phyloP scores from a whole-genome alignment of 2,113 vertebrate genomes.

The Lycocorax pyrrhopterus region DNA sequence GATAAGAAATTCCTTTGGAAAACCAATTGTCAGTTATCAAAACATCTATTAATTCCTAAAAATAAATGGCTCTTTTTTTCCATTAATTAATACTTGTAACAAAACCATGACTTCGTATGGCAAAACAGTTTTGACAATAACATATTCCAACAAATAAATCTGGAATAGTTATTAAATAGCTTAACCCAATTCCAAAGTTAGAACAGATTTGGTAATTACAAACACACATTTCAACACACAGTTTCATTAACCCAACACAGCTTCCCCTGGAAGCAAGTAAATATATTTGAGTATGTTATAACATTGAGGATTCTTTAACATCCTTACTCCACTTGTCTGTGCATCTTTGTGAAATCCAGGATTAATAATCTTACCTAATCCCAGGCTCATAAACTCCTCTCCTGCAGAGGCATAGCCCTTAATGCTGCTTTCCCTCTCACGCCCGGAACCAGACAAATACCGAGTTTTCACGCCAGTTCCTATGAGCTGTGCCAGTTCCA shows the following conservation, averaged over 20 bases:
- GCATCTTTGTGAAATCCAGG: neutral
- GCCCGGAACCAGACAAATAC: constrained; percentile 88
- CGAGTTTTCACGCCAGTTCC: constrained; percentile 96
- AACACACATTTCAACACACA: neutral
- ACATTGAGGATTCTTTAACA: neutral
- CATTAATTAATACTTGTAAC: neutral
- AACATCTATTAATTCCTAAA: neutral
- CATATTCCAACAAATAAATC: neutral
- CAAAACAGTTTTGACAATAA: neutral
- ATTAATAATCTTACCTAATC: constrained; percentile 78
- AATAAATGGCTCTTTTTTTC: neutral
- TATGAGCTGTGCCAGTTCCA: constrained; percentile 94
- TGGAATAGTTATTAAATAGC: neutral
- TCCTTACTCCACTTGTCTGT: neutral
- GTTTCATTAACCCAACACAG: neutral
- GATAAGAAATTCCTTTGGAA: neutral
- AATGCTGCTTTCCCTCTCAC: constrained; percentile 82
- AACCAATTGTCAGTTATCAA: neutral
- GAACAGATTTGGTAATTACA: neutral
- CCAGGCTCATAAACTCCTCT: constrained; percentile 94
- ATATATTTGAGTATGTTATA: neutral
- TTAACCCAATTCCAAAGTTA: neutral
- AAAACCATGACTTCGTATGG: neutral
- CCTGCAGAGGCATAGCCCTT: constrained; percentile 82
- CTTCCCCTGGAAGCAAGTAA: neutral